Evolutionary conservation across 2,888 invertebrate genomes (phyloP), one percentile per base, ranked within the genome.

Genomic region (Therioaphis trifolii): DNA sequence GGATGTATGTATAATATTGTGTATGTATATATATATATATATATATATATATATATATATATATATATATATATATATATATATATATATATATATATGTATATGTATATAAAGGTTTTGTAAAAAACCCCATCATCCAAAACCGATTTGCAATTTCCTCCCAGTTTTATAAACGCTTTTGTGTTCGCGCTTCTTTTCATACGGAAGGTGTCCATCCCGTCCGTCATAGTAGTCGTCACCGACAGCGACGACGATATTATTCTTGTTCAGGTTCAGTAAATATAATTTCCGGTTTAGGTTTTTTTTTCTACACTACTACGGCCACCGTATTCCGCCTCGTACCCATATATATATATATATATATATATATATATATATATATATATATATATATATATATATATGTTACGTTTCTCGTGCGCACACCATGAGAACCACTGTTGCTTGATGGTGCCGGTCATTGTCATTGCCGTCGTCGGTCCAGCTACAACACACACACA

Each of bases 271-370:
- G 71, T 79, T 79, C 79, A 79, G 79, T 79, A 71, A 79, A 79
- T 79, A 79, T 71, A 79, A 79, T 79, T 79, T 79, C 79, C 79
- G 43, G 79, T 79, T 79, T 71, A 4, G 58, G 58, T 69, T 79
- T 78, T 61, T 75, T 78, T 79, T 27, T 68, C 52, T 52, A 49
- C 46, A 63, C 52, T 18, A 35, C 52, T 68, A 68, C n/a, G 58
- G 69, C 43, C 55, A 79, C 71, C 21, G 69, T 79, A 55, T 79
- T 79, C 11, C 69, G 18, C 55, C 9, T 69, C 29, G 49, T 35
- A 63, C 14, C 21, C 49, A 55, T 21, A 18, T 49, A 27, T 43
- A 58, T 18, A 15, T 15, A 43, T 43, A 35, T 18, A 24, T n/a
- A 27, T 49, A 18, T 18, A 21, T n/a, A 29, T 35, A 7, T 21